Percentiles rank a stretch among this genome's conserved stretches.
These are phyloP conservation scores for Etheostoma perlongum DNA, from an alignment of 2,797 vertebrate genomes.

Conservation along the genomic window DNA sequence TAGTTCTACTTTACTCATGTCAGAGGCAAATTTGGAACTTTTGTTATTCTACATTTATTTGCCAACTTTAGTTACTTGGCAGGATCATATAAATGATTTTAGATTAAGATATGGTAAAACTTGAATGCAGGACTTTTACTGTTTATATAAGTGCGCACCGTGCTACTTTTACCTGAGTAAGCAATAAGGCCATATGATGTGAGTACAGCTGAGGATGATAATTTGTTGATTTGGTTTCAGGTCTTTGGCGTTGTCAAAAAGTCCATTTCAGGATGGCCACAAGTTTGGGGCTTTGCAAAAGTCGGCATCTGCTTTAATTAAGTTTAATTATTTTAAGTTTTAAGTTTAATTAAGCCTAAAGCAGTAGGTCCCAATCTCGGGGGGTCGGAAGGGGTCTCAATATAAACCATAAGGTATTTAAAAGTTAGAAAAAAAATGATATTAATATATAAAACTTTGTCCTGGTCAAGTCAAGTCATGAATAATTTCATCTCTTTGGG, in stretches of 20 bases:
- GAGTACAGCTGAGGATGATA: too few species aligned
- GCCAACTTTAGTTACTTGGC: not conserved
- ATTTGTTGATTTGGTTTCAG: not conserved
- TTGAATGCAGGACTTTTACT: too few species aligned
- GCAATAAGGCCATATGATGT: not conserved
- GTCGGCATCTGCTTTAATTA: too few species aligned
- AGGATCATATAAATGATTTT: not conserved
- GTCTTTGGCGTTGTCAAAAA: not conserved
- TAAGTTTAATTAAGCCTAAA: too few species aligned
- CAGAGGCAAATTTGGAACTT: not conserved
- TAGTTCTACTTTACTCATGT: not conserved
- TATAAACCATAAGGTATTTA: not conserved
- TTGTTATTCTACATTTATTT: not conserved
- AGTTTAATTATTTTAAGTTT: too few species aligned
- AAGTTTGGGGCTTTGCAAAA: too few species aligned
- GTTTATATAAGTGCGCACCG: too few species aligned
- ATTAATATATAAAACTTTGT: not conserved
- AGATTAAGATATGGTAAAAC: too few species aligned
- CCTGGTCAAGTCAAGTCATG: not conserved
- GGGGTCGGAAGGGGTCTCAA: not conserved
- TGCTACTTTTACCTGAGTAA: not conserved
- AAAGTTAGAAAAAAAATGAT: not conserved
- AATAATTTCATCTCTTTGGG: not conserved
- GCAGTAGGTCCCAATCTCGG: not conserved
- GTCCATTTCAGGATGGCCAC: too few species aligned